Conservation (phyloP, 1,140 invertebrate species). For the Drosophila virilis region DNA sequence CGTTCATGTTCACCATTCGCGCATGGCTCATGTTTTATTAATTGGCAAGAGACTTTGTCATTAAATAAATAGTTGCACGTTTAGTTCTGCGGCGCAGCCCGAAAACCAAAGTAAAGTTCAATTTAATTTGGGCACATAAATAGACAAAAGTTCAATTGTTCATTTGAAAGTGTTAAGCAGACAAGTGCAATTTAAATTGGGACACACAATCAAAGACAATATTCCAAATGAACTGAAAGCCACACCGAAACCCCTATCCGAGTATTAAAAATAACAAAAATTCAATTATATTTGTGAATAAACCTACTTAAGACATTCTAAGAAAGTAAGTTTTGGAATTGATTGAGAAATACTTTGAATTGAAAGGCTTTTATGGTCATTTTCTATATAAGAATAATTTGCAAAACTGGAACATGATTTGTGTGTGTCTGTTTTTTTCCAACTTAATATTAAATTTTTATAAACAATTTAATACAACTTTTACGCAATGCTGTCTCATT, state of each 20-base stretch:
- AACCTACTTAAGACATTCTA: too few relatives aligned
- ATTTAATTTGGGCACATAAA: constrained; percentile 43
- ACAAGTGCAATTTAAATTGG: constrained; percentile 54
- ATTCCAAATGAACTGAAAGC: constrained; percentile 7
- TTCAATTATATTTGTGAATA: too few relatives aligned
- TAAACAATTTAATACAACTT: too few relatives aligned
- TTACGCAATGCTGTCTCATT: neutral
- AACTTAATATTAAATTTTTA: too few relatives aligned
- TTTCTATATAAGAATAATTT: too few relatives aligned
- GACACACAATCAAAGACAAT: constrained; percentile 20
- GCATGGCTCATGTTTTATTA: constrained; percentile 48
- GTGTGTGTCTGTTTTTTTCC: too few relatives aligned
- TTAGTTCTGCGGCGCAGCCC: constrained; percentile 18
- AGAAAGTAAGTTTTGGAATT: neutral
- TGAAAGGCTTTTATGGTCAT: too few relatives aligned
- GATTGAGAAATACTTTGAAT: neutral
- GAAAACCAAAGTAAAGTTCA: constrained; percentile 33
- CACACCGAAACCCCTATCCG: neutral
- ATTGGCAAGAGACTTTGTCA: constrained; percentile 47
- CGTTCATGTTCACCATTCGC: constrained; percentile 11
- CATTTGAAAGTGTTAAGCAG: constrained; percentile 44
- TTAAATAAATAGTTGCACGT: constrained; percentile 32
- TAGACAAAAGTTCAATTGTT: constrained; percentile 52
- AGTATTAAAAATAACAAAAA: neutral
- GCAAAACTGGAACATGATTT: too few relatives aligned